phyloP scores from a whole-genome alignment of 2,113 vertebrate genomes.

The Phoxinus phoxinus region DNA sequence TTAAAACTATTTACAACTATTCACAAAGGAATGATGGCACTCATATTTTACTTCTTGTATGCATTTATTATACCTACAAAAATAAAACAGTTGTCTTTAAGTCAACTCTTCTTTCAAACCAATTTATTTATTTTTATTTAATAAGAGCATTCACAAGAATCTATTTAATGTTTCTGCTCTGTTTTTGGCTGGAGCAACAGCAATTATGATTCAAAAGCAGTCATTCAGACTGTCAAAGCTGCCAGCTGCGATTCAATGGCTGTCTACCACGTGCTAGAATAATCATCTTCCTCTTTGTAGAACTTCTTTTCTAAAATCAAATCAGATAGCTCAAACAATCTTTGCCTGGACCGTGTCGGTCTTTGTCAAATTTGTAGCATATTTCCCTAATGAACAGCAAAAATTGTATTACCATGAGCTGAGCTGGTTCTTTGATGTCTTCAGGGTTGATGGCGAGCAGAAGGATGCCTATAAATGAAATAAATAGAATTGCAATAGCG shows the following conservation, averaged over 20 bases:
- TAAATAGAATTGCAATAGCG: conserved; percentile 65
- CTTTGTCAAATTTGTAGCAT: neutral
- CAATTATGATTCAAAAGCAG: neutral
- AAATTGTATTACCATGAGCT: conserved; percentile 77
- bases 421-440: conserved; percentile 69
- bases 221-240: neutral
- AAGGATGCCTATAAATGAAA: conserved; percentile 78
- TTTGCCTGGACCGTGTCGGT: neutral
- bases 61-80: neutral
- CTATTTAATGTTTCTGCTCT: neutral
- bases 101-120: neutral
- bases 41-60: neutral
- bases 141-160: neutral
- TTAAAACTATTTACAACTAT: neutral
- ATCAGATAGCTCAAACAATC: neutral
- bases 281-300: neutral
- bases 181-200: neutral
- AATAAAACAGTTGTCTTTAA: neutral
- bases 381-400: neutral
- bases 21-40: neutral
- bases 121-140: neutral
- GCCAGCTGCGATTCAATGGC: neutral
- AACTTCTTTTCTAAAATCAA: neutral
- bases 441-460: conserved; percentile 77
- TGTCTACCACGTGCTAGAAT: neutral